These are phyloP conservation scores for Parauchenoglanis ngamensis DNA, from an alignment of 2,797 vertebrate species.

Conservation along the genomic window DNA sequence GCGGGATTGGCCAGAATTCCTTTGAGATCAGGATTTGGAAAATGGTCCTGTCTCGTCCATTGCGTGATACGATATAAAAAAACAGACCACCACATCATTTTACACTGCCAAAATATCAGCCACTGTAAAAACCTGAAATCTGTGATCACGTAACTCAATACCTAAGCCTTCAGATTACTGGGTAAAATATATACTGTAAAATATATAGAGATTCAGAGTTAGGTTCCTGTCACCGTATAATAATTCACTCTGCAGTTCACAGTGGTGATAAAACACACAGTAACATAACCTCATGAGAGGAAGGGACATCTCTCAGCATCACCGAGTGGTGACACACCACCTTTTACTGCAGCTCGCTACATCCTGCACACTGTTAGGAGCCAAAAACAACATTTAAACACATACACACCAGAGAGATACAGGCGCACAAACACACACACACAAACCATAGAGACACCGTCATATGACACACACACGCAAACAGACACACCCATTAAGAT, in stretches of 20 bases:
- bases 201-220: background rate
- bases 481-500: background rate
- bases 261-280: background rate
- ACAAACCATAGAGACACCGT: background rate
- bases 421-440: slow-evolving; percentile 27
- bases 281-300: slow-evolving; percentile 36
- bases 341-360: slow-evolving; percentile 40
- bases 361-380: slow-evolving; percentile 38
- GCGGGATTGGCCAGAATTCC: background rate
- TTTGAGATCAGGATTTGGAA: background rate
- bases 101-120: background rate
- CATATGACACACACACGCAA: background rate
- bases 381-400: slow-evolving; percentile 49
- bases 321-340: slow-evolving; percentile 36
- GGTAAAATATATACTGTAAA: background rate
- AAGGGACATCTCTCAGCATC: slow-evolving; percentile 43
- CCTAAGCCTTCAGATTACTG: background rate
- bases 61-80: background rate
- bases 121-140: background rate
- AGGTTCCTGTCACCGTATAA: background rate
- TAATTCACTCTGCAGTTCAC: slow-evolving; percentile 3
- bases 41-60: background rate
- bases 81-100: background rate
- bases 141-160: background rate
- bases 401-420: slow-evolving; percentile 6